These are phyloP conservation scores for Forbesichthys agassizii DNA, from an alignment of 2,113 vertebrate genomes.

Conservation along the genomic window DNA sequence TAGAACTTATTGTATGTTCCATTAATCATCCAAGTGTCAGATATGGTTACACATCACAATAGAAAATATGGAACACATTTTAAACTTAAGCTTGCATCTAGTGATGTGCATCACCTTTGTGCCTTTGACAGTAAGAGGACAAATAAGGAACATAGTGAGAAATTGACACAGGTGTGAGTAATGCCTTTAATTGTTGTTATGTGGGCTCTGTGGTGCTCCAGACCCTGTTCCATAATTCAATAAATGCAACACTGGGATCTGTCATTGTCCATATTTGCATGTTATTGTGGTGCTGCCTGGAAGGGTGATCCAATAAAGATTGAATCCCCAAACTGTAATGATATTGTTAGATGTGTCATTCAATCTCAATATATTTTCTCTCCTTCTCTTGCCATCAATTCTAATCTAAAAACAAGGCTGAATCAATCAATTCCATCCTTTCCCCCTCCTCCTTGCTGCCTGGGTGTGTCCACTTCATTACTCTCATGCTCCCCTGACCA, in stretches of 20 bases:
- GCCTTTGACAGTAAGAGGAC: constrained; percentile 8
- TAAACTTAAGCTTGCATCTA: not conserved
- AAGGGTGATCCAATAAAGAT: constrained; percentile 49
- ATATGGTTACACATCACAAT: not conserved
- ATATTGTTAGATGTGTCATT: constrained; percentile 42
- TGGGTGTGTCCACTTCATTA: constrained; percentile 36
- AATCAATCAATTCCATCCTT: constrained; percentile 41
- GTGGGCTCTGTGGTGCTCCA: constrained; percentile 27
- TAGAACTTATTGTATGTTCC: not conserved
- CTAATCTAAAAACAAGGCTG: constrained; percentile 33
- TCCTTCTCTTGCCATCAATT: constrained; percentile 32
- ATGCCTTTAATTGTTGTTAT: constrained; percentile 16
- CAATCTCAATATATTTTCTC: constrained; percentile 19
- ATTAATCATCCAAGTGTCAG: not conserved
- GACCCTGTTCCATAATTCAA: constrained; percentile 47
- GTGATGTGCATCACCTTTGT: constrained; percentile 21
- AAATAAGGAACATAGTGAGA: not conserved
- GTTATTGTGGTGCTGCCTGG: constrained; percentile 35
- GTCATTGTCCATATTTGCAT: constrained; percentile 52
- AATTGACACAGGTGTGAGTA: constrained; percentile 43
- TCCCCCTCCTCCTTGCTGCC: constrained; percentile 24
- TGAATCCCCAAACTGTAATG: constrained; percentile 36
- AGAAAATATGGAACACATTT: not conserved
- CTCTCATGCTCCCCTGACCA: constrained; percentile 35
- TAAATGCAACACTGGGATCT: constrained; percentile 49